Base-by-base conservation (phyloP, 2,888 invertebrate species). In the Cryptophagus acutangulus region DNA sequence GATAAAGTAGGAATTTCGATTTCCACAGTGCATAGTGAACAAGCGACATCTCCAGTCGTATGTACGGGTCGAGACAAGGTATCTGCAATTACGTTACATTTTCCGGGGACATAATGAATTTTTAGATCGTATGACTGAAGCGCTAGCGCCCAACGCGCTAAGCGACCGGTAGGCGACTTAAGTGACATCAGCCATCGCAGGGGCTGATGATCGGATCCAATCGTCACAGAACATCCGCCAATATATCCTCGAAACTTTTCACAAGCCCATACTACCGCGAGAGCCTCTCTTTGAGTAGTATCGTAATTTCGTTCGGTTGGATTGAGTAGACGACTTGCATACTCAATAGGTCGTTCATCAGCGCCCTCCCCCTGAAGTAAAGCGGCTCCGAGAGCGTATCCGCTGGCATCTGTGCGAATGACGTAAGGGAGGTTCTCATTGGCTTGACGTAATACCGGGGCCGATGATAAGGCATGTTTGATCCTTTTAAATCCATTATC, bases 11-110 rank as follows among this genome's bases (percentile, higher is more conserved):
- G n/a, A n/a, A n/a, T n/a, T n/a, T n/a, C n/a, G n/a, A n/a, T n/a
- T n/a, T n/a, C n/a, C n/a, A n/a, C n/a, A n/a, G n/a, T 55, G 57
- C 0, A 55, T 43, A 17, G 62, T 63, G 3, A 62, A 20, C 4
- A 55, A 57, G 0, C 65, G n/a, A n/a, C n/a, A n/a, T n/a, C n/a
- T n/a, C n/a, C n/a, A n/a, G n/a, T n/a, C n/a, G n/a, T n/a, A 17
- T 8, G 16, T 12, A 18, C 15, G 20, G 45, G 41, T 14, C 48
- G 14, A 1, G 48, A 20, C 12, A 28, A 28, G 5, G 28, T 13
- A n/a, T 31, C 31, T 3, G 31, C 31, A 8, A 5, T 15, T 31
- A n/a, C 16, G 12, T 31, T 31, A 15, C 5, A 2, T 31, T 31
- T 31, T 3, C 31, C 31, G 2, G 31, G 31, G 17, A 36, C n/a